Percentiles rank a stretch among this genome's conserved stretches.
phyloP scores from a whole-genome alignment of 2,113 vertebrate genomes.

The Meriones unguiculatus region DNA sequence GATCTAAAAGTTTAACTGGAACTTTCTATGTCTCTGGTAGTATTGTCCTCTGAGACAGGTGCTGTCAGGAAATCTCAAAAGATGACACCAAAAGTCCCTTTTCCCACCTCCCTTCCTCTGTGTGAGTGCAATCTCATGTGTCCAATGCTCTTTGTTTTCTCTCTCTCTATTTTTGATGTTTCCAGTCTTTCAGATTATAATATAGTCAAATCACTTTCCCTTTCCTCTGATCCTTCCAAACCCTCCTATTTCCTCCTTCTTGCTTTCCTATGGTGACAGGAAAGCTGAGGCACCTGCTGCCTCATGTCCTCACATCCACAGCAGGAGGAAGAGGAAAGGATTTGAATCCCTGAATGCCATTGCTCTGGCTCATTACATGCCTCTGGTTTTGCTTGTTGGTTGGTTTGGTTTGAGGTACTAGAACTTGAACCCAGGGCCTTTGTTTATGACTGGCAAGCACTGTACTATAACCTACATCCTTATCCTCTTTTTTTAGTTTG shows the following conservation, averaged over 20 bases:
- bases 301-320: background rate
- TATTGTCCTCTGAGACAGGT: background rate
- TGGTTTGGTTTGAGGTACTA: background rate
- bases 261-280: background rate
- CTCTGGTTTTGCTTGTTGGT: background rate
- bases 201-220: too few species aligned
- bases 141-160: background rate
- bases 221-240: background rate
- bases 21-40: background rate
- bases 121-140: too few species aligned
- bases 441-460: background rate
- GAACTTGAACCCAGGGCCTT: background rate
- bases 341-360: background rate
- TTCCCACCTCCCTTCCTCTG: background rate
- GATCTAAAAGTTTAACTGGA: background rate
- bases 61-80: background rate
- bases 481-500: background rate
- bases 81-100: background rate
- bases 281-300: too few species aligned
- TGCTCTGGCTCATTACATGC: background rate
- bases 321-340: background rate
- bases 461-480: rapidly evolving
- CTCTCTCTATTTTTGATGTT: background rate
- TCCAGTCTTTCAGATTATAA: background rate
- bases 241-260: too few species aligned